Conservation (phyloP, 2,888 invertebrate species). For the Dasypolia templi region DNA sequence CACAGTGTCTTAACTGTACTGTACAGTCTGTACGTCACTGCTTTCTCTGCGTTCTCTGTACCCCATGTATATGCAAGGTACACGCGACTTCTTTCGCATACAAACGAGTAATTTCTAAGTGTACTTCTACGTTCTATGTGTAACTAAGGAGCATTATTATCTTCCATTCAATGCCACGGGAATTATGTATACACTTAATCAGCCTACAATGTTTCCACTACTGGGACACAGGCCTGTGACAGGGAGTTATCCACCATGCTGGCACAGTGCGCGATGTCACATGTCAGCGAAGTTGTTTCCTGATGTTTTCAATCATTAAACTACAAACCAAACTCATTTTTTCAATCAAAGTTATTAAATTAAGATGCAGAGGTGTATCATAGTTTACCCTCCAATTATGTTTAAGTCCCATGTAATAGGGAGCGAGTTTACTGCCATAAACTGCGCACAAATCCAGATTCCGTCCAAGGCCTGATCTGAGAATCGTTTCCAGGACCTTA, state of each 20-base stretch:
- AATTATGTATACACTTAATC: too few species aligned
- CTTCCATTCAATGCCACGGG: too few species aligned
- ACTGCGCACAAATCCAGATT: background rate
- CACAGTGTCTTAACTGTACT: slow-evolving; percentile 26
- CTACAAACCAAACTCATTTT: background rate
- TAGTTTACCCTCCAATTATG: background rate
- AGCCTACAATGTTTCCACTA: too few species aligned
- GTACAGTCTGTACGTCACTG: background rate
- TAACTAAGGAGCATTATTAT: too few species aligned
- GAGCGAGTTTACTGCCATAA: background rate
- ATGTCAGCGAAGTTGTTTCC: background rate
- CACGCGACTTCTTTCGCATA: slow-evolving; percentile 12
- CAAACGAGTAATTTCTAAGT: background rate
- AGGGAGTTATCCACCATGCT: too few species aligned
- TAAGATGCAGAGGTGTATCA: background rate
- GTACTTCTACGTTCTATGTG: background rate
- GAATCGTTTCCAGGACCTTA: background rate
- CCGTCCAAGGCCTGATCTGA: accelerated
- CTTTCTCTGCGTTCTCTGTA: slow-evolving; percentile 28
- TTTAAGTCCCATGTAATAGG: background rate
- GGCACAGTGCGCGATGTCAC: background rate
- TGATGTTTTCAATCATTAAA: background rate
- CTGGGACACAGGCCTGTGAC: background rate
- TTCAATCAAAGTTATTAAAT: background rate
- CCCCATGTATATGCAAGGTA: background rate